These are phyloP conservation scores for Drosophila varians DNA, from an alignment of 1,140 invertebrate species.

Conservation along the genomic window DNA sequence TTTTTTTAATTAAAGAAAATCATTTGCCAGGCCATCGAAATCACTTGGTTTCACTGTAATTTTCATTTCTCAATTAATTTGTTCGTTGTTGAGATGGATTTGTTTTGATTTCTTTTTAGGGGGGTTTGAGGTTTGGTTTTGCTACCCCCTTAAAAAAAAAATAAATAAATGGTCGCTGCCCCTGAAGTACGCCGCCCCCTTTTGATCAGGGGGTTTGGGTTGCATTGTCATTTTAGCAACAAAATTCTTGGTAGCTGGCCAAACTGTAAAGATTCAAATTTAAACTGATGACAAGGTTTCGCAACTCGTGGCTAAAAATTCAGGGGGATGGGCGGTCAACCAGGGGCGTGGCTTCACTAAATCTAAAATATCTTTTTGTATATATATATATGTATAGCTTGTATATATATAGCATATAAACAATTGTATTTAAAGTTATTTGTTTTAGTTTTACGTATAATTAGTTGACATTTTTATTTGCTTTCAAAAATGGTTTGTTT, in stretches of 20 bases:
- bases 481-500: no score
- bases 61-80: constrained; percentile 58
- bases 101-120: neutral
- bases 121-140: neutral
- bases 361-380: constrained; percentile 30
- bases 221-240: constrained; percentile 72
- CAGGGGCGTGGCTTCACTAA: constrained; percentile 23
- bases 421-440: constrained; percentile 80
- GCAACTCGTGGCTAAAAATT: constrained; percentile 20
- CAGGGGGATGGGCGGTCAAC: constrained; percentile 15
- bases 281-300: constrained; percentile 71
- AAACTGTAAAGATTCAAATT: constrained; percentile 72
- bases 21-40: constrained; percentile 20
- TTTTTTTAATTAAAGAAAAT: neutral
- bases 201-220: neutral
- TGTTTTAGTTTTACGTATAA: constrained; percentile 75
- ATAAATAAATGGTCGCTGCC: neutral
- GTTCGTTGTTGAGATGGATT: constrained; percentile 68
- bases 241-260: constrained; percentile 62
- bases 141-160: neutral
- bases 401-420: constrained; percentile 59
- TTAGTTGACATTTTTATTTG: constrained; percentile 57
- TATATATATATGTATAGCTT: constrained; percentile 46
- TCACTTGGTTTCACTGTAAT: constrained; percentile 28
- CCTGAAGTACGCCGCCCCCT: constrained; percentile 19